phyloP scores from a whole-genome alignment of 2,888 invertebrate species.

The Gerris lacustris region DNA sequence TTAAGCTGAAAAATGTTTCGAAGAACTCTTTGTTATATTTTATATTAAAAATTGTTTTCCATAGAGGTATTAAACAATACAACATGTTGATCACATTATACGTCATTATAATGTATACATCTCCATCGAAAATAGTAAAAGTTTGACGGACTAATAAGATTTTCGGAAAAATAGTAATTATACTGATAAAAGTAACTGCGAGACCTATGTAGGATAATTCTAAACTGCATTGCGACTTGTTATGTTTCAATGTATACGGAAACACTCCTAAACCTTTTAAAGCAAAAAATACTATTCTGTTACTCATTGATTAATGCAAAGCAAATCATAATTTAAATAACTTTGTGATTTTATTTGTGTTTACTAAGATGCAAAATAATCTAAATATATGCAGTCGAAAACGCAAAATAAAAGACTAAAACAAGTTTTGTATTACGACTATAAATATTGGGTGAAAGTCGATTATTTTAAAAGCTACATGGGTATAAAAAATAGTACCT shows the following conservation, averaged over 20 bases:
- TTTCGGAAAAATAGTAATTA: neutral
- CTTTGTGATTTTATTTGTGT: too few relatives aligned
- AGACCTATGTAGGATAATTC: neutral
- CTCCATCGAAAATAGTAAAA: neutral
- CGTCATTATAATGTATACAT: neutral
- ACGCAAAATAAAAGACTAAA: too few relatives aligned
- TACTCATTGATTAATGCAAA: too few relatives aligned
- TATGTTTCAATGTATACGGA: neutral
- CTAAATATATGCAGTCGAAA: too few relatives aligned
- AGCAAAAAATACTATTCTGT: neutral
- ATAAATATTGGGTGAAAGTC: too few relatives aligned
- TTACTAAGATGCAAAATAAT: too few relatives aligned
- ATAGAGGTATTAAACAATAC: neutral
- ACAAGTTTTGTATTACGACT: too few relatives aligned
- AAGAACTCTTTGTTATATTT: neutral
- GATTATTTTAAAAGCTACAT: too few relatives aligned
- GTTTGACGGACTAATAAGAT: neutral
- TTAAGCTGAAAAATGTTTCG: neutral
- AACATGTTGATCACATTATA: neutral
- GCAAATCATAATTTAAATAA: too few relatives aligned
- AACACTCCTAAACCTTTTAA: neutral
- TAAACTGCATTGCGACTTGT: neutral
- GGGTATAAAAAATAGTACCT: too few relatives aligned
- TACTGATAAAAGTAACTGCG: neutral
- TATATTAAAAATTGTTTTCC: neutral